Evolutionary conservation across 2,888 invertebrate species (phyloP).

Genomic region (Ophioninae sp.): DNA sequence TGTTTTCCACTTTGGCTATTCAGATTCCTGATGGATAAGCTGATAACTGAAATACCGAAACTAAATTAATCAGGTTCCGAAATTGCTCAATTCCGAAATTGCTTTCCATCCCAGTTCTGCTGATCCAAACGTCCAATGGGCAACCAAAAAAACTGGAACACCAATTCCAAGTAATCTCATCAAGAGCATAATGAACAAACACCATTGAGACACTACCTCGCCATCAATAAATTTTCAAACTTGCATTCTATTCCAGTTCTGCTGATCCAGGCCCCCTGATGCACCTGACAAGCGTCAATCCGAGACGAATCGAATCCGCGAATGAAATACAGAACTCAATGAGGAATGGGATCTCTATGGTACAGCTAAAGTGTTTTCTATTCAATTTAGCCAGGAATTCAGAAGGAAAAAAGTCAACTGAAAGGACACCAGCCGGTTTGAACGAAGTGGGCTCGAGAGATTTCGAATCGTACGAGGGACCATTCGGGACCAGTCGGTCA

Average conservation of each 20-base stretch:
- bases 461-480: slow-evolving; percentile 43
- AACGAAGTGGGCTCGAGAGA: slow-evolving; percentile 29
- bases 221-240: neutral
- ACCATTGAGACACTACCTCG: neutral
- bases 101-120: neutral
- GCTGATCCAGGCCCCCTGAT: neutral
- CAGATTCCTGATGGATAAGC: neutral
- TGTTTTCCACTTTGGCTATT: too few species aligned
- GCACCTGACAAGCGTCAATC: neutral
- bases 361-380: neutral
- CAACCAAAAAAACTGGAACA: neutral
- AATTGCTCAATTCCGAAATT: neutral
- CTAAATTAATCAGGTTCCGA: neutral
- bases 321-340: neutral
- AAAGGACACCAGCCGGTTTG: slow-evolving; percentile 64
- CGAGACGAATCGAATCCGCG: neutral
- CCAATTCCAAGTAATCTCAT: neutral
- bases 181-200: neutral
- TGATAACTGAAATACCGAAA: neutral
- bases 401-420: slow-evolving; percentile 57
- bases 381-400: neutral
- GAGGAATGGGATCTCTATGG: neutral
- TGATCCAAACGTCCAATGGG: neutral
- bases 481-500: slow-evolving; percentile 29
- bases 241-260: neutral